These are phyloP conservation scores for Phalacrocorax aristotelis DNA, from an alignment of 2,113 vertebrate species.

Conservation along the genomic window DNA sequence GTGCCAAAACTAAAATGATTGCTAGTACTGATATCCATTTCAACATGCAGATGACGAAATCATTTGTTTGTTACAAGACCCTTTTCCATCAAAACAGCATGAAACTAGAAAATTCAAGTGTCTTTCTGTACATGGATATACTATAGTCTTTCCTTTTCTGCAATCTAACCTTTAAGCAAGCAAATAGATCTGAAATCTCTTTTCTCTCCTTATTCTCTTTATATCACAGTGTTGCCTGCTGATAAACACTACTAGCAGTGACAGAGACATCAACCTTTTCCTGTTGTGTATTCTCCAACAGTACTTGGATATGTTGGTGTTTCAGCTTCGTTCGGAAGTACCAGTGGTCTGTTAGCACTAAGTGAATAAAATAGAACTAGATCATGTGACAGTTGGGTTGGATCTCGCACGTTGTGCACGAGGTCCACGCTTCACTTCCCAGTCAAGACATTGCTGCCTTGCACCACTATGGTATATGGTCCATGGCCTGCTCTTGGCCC, in stretches of 20 bases:
- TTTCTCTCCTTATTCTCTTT: neutral
- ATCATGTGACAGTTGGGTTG: neutral
- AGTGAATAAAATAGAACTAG: neutral
- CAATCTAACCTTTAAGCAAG: neutral
- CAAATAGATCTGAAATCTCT: neutral
- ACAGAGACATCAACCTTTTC: neutral
- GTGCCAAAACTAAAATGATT: constrained; percentile 3
- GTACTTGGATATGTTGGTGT: neutral
- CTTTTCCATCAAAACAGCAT: neutral
- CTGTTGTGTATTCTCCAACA: neutral
- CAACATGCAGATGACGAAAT: neutral
- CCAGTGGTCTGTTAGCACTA: neutral
- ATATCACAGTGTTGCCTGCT: neutral
- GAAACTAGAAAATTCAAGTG: neutral
- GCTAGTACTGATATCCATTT: neutral
- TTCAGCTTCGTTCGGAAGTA: neutral
- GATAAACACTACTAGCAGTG: neutral
- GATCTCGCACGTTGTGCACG: accelerated
- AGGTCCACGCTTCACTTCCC: neutral
- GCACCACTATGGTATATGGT: accelerated
- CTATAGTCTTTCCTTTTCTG: neutral
- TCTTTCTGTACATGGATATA: neutral
- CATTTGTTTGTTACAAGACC: neutral
- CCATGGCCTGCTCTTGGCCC: accelerated
- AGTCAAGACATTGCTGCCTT: neutral